Percentiles rank a stretch among this genome's conserved stretches.
phyloP scores from a whole-genome alignment of 2,113 vertebrate species.

The Cyrtonyx montezumae region DNA sequence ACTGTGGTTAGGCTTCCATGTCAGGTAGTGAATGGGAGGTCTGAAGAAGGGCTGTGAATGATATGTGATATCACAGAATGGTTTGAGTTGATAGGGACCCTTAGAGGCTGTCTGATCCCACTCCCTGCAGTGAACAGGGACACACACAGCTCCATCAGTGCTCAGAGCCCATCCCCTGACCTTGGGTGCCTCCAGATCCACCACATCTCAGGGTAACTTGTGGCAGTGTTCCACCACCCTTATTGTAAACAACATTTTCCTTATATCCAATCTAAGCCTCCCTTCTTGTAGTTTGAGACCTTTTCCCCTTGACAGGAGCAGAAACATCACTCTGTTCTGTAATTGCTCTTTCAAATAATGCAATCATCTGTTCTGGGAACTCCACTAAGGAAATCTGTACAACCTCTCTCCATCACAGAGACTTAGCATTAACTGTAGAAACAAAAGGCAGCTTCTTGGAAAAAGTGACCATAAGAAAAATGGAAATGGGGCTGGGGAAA shows the following conservation, averaged over 20 bases:
- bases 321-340: not conserved
- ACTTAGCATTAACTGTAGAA: not conserved
- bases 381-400: not conserved
- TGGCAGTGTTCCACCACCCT: no score
- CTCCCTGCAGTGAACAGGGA: no score
- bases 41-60: not conserved
- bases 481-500: not conserved
- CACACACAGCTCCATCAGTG: no score
- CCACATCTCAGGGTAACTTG: no score
- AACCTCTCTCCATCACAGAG: not conserved
- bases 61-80: no score
- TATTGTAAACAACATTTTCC: no score
- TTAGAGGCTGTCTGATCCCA: no score
- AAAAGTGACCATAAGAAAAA: not conserved
- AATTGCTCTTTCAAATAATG: not conserved
- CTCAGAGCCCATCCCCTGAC: no score
- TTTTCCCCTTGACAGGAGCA: accelerated
- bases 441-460: not conserved
- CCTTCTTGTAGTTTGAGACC: no score
- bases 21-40: not conserved
- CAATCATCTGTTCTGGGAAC: not conserved
- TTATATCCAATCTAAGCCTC: no score
- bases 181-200: no score
- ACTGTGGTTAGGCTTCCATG: not conserved
- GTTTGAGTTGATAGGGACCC: no score